Base-by-base conservation (phyloP, 1,140 invertebrate genomes). In the Camponotus vicinus region DNA sequence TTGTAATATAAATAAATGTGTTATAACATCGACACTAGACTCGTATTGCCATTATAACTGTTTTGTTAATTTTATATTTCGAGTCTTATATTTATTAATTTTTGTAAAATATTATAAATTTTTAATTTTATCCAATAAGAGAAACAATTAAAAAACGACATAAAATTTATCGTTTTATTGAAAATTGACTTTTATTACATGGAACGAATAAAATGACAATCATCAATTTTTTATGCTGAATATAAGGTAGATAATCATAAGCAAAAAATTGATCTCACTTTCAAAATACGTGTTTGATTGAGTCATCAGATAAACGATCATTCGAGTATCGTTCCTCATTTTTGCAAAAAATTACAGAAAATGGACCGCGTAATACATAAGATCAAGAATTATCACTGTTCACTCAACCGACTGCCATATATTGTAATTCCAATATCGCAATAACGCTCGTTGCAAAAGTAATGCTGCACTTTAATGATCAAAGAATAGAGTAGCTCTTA, bases 381-480 rank as follows among this genome's bases (percentile, higher is more conserved):
- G 15, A 78, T 84, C 70, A 32, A 75, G n/a, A 84, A 76, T 76
- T 32, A 40, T 8, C 3, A 52, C 40, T 76, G 9, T 75, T 63
- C 57, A 34, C 32, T 59, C 21, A 6, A 34, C 55, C 55, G 55
- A 78, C n/a, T 32, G 15, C n/a, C 13, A 21, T 52, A 52, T 52
- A 52, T 80, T 78, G 40, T 52, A 66, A 79, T 79, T 85, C 42
- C 13, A 79, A 59, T 42, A 75, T 63, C 37, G 76, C 75, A 79
- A 40, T 79, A 70, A 79, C 21, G 32, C 5, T 37, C n/a, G 42
- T 21, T 55, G 45, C 45, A 79, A 55, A 66, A 85, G 45, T 79
- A 15, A 45, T 66, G 27, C 18, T 7, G 27, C 52, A 40, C 52
- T 8, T 61, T 15, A 40, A 37, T n/a, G 69, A n/a, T 83, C 57